phyloP scores from a whole-genome alignment of 2,888 invertebrate species.

The Microchrysa polita region DNA sequence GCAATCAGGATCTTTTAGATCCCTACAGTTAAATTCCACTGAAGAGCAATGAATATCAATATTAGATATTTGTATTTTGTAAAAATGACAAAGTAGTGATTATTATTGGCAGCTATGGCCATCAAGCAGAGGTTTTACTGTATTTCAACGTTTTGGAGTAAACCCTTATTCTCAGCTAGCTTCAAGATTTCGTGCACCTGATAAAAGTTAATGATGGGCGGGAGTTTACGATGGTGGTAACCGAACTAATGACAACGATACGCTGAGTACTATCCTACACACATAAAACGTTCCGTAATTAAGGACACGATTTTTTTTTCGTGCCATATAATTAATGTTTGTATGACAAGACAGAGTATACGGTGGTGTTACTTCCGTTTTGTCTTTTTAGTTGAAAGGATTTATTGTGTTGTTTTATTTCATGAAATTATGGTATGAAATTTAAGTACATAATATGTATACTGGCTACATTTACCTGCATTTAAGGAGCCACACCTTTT shows the following conservation, averaged over 20 bases:
- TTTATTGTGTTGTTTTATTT: background rate
- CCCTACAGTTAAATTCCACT: too few species aligned
- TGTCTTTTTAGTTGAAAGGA: background rate
- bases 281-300: background rate
- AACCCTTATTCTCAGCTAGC: background rate
- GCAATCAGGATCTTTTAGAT: too few species aligned
- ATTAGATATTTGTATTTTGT: too few species aligned
- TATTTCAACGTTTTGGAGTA: background rate
- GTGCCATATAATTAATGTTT: background rate
- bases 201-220: slow-evolving; percentile 12
- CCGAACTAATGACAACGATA: background rate
- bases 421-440: background rate
- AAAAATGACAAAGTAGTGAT: too few species aligned
- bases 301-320: slow-evolving; percentile 16
- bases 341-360: background rate
- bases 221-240: background rate
- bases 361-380: background rate
- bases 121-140: background rate
- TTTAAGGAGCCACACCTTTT: slow-evolving; percentile 19
- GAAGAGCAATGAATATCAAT: too few species aligned
- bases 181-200: background rate
- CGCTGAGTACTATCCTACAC: background rate
- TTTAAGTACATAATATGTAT: background rate
- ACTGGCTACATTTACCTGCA: background rate
- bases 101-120: background rate